Percentiles rank a stretch among this genome's conserved stretches.
These are phyloP conservation scores for Anas platyrhynchos DNA, from an alignment of 2,113 vertebrate genomes.

Conservation along the genomic window DNA sequence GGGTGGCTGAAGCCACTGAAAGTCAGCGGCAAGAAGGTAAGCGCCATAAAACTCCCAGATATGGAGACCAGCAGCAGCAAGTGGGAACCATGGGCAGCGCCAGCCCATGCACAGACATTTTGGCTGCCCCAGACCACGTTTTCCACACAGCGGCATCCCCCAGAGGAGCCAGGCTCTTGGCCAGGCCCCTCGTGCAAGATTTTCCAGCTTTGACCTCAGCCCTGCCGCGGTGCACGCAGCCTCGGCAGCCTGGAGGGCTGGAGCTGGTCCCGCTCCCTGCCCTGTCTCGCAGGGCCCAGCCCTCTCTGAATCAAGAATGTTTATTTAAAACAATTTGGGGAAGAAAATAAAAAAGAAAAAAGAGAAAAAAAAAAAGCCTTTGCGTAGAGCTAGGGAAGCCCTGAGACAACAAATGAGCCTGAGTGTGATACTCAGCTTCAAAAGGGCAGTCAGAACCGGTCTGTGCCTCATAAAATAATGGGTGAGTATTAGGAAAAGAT, in stretches of 20 bases:
- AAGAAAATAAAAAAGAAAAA: background rate
- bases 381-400: conserved; percentile 35
- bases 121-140: background rate
- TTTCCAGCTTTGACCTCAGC: conserved; percentile 55
- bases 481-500: conserved; percentile 39
- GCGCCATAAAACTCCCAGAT: background rate
- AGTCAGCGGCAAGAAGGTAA: background rate
- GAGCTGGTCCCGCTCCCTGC: background rate
- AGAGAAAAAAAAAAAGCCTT: background rate
- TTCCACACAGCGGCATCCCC: background rate
- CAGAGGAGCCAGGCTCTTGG: background rate
- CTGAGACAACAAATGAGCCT: conserved; percentile 24
- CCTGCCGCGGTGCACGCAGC: background rate
- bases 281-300: conserved; percentile 7
- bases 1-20: background rate
- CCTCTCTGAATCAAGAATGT: conserved; percentile 18
- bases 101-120: accelerated
- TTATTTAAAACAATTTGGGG: background rate
- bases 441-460: conserved; percentile 9
- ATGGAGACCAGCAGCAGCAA: background rate
- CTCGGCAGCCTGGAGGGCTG: background rate
- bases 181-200: background rate
- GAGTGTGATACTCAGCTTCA: conserved; percentile 15
- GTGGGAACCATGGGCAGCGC: background rate
- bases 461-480: conserved; percentile 54